Evolutionary conservation across 2,888 invertebrate genomes (phyloP), one percentile per base, ranked within the genome.

Genomic region (Pollenia labialis): DNA sequence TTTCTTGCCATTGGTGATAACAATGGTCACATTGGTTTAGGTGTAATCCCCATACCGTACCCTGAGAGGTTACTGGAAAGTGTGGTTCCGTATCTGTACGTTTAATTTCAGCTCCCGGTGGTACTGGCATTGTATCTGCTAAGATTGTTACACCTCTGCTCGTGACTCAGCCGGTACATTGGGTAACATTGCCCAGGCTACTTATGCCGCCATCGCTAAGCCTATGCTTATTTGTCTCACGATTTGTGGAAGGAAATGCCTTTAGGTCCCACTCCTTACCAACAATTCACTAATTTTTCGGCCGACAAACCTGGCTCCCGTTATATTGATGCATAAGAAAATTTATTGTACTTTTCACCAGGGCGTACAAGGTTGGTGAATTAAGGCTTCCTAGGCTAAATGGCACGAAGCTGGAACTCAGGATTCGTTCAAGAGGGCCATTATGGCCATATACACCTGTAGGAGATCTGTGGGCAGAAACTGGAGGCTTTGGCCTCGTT

Each of bases 51-150:
- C 99, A 99, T 93, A 99, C 99, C 16, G 99, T 99, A 54, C 99
- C 99, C 79, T 99, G 99, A 96, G 99, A 99, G 96, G 99, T 99
- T 14, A 99, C 99, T 88, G 99, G 99, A 85, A 99, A 99, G 94
- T 99, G 99, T 94, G 99, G 99, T 90, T 99, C 99, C 40, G 99
- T 99, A 48, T 97, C 98, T 48, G 99, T 99, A 91, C 96, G 99
- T 91, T 95, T 99, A 91, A 99, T 99, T 92, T 99, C 99, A 54
- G 99, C 99, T 77, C 99, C 99, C 42, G 97, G 99, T 95, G 99
- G 99, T 95, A 99, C 99, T 87, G 99, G 99, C 86, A 99, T 99
- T 94, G 99, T 99, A 85, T 99, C 99, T 79, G 99, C 99, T 52
- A 99, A 93, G 99, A 99, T 94, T 99, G 99, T 94, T 99, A 99